Base-by-base conservation (phyloP, 2,888 invertebrate species). In the Synanthedon vespiformis region DNA sequence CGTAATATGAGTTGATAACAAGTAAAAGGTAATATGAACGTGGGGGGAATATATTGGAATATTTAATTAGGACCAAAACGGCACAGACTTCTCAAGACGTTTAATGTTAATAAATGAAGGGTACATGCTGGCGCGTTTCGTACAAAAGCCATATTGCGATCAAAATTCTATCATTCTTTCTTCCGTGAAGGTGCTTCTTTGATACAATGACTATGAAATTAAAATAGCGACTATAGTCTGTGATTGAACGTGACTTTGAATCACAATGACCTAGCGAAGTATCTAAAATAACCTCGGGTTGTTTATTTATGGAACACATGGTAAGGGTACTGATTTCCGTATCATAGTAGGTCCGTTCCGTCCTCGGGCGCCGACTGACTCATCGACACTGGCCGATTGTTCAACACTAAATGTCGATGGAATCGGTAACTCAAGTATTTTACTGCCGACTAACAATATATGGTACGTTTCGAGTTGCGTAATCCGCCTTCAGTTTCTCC, bases 361-460 rank as follows among this genome's bases (percentile, higher is more conserved):
- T 74, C 74, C 74, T 68, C 76, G 71, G 76, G 77, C 77, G 74
- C 77, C 76, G 68, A 70, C 77, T 81, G 83, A 83, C 79, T 84
- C 83, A 82, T 75, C 70, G 74, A 70, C 74, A 67, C 67, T 68
- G 58, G 70, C 63, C 78, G 80, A 83, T 83, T 81, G 84, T 81
- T 80, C 77, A 67, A 67, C 74, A 80, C 72, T 83, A 83, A 83
- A 84, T 66, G 81, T 81, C 82, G 70, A 77, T 77, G 73, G 79
- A 74, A 77, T 80, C 81, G 72, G 81, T 85, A 85, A 84, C 81
- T 85, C 84, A 84, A 65, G 67, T 72, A 77, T 77, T 86, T 86
- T 85, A 85, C 67, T 74, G 65, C 63, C 74, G 72, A 72, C 75
- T 70, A 75, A 80, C 82, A 84, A 83, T 80, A 80, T 81, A 81